Evolutionary conservation across 2,797 vertebrate genomes (phyloP).

Genomic region (Perodicticus potto): DNA sequence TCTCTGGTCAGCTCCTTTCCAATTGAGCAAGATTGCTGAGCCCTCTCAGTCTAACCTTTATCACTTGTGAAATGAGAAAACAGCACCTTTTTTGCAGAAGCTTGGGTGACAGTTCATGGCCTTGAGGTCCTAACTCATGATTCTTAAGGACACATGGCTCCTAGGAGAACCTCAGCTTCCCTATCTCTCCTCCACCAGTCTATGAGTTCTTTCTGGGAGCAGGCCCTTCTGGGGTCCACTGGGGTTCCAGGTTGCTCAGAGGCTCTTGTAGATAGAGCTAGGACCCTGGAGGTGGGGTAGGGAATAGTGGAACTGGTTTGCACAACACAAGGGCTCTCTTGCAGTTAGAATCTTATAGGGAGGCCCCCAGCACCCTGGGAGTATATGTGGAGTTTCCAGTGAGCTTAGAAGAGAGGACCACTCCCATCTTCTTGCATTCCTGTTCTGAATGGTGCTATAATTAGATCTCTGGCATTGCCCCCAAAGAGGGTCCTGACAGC

Average conservation of each 20-base stretch:
- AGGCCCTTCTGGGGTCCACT: background rate
- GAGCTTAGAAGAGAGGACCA: background rate
- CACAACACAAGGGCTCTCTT: background rate
- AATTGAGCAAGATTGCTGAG: background rate
- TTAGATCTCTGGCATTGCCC: background rate
- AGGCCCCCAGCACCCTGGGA: background rate
- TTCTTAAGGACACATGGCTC: background rate
- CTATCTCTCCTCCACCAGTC: background rate
- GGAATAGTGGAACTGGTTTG: background rate
- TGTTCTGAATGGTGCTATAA: background rate
- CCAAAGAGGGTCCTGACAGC: background rate
- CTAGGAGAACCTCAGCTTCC: background rate
- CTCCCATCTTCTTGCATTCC: background rate
- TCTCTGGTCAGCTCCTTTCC: background rate
- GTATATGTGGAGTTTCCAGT: background rate
- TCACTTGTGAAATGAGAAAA: background rate
- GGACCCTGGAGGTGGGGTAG: background rate
- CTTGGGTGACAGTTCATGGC: background rate
- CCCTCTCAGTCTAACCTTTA: background rate
- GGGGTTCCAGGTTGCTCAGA: background rate
- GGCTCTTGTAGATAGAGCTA: background rate
- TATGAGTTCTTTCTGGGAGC: background rate
- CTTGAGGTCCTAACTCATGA: background rate
- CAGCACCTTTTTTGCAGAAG: background rate
- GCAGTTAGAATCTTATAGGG: background rate